These are phyloP conservation scores for Procambarus clarkii DNA, from an alignment of 1,140 invertebrate species.

Conservation along the genomic window DNA sequence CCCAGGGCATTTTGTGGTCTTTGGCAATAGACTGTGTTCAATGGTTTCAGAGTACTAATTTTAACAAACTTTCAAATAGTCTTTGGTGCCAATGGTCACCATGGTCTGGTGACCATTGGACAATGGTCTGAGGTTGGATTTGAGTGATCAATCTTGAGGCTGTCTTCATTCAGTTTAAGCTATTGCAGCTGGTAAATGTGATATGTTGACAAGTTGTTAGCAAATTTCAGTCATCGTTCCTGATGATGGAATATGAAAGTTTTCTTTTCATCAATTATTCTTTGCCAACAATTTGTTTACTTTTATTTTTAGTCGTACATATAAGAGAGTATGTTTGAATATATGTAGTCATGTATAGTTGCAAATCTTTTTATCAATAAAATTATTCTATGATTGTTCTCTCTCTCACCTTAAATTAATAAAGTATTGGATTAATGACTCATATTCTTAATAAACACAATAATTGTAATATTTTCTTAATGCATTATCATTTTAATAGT, in stretches of 20 bases:
- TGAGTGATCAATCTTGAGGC: conserved; percentile 15
- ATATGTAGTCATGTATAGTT: conserved; percentile 51
- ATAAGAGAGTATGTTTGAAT: conserved; percentile 6
- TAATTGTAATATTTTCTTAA: too few species aligned
- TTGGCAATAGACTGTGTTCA: not conserved
- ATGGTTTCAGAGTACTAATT: not conserved
- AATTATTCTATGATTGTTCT: conserved; percentile 42
- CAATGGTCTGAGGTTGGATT: not conserved
- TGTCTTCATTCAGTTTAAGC: conserved; percentile 42
- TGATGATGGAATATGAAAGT: not conserved
- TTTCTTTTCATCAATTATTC: not conserved
- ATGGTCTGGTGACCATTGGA: not conserved
- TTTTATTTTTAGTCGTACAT: conserved; percentile 11
- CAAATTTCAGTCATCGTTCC: conserved; percentile 26
- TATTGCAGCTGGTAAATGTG: conserved; percentile 51
- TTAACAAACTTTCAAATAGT: not conserved
- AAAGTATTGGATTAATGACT: too few species aligned
- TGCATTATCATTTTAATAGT: too few species aligned
- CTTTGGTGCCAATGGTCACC: not conserved
- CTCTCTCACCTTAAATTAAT: not conserved
- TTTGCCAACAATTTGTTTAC: conserved; percentile 35
- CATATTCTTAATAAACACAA: too few species aligned
- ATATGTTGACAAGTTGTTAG: conserved; percentile 53
- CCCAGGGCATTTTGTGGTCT: not conserved
- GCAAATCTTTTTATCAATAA: conserved; percentile 55